Evolutionary conservation across 2,888 invertebrate genomes (phyloP).

Genomic region (Melangyna quadrimaculata): DNA sequence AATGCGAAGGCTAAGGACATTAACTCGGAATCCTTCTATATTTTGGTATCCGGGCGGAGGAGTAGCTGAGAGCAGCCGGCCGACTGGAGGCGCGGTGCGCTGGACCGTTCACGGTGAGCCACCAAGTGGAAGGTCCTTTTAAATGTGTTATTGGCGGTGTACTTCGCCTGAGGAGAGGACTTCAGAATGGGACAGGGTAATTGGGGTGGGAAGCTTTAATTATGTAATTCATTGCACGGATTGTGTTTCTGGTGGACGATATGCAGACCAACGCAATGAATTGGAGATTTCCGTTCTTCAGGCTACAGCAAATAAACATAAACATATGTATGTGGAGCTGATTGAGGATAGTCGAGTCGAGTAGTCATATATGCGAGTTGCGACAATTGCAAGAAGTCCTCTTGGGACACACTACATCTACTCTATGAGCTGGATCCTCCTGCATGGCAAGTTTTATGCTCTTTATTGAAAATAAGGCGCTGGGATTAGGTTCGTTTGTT

Average conservation of each 20-base stretch:
- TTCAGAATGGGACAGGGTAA: neutral
- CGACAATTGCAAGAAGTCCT: slow-evolving; percentile 58
- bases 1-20: slow-evolving; percentile 65
- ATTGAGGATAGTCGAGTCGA: slow-evolving; percentile 11
- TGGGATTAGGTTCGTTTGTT: slow-evolving; percentile 71
- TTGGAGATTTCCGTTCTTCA: slow-evolving; percentile 66
- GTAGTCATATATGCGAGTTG: slow-evolving; percentile 12
- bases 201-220: slow-evolving; percentile 54
- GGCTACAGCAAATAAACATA: slow-evolving; percentile 1
- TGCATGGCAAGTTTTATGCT: slow-evolving; percentile 54
- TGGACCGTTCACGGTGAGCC: slow-evolving; percentile 68
- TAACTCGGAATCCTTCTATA: slow-evolving; percentile 67
- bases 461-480: slow-evolving; percentile 67
- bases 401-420: slow-evolving; percentile 26
- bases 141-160: slow-evolving; percentile 70
- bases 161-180: slow-evolving; percentile 44
- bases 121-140: slow-evolving; percentile 70
- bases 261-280: slow-evolving; percentile 65
- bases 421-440: neutral
- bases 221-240: slow-evolving; percentile 71
- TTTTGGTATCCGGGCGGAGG: slow-evolving; percentile 27
- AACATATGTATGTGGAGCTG: neutral
- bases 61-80: too few species aligned
- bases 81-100: slow-evolving; percentile 28
- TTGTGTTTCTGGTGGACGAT: slow-evolving; percentile 69